Percentiles rank a stretch among this genome's conserved stretches.
These are phyloP conservation scores for Lathamus discolor DNA, from an alignment of 2,113 vertebrate species.

Conservation along the genomic window DNA sequence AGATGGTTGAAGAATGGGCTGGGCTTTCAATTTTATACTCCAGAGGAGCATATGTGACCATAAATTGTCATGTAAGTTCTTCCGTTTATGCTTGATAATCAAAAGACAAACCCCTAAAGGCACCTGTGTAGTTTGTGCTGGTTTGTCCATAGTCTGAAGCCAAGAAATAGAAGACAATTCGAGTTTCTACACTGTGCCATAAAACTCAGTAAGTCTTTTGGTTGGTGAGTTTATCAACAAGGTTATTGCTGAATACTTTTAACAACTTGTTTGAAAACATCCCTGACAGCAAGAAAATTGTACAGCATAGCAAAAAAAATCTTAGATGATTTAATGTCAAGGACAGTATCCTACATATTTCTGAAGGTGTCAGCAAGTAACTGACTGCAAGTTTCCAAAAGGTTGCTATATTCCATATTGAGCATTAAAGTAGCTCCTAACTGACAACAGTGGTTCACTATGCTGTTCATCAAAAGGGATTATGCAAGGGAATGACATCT, in stretches of 20 bases:
- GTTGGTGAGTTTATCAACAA: background rate
- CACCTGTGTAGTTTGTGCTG: background rate
- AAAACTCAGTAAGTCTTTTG: background rate
- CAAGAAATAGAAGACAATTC: background rate
- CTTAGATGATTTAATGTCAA: conserved; percentile 41
- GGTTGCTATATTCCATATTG: background rate
- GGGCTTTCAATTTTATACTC: background rate
- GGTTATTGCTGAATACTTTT: conserved; percentile 17
- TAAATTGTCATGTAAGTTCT: background rate
- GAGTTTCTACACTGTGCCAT: background rate
- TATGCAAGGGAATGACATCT: conserved; percentile 33
- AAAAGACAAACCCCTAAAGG: background rate
- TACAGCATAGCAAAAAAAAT: background rate
- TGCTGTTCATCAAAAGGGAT: conserved; percentile 20
- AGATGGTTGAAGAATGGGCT: background rate
- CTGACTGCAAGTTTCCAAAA: background rate
- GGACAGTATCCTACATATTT: background rate
- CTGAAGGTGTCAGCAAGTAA: conserved; percentile 32
- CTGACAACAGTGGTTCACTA: background rate
- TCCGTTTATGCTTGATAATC: background rate
- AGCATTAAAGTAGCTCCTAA: background rate
- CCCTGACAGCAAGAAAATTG: conserved; percentile 31
- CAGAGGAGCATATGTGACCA: background rate
- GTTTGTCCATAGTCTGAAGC: background rate
- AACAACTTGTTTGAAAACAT: background rate